These are phyloP conservation scores for Scaptomyza montana DNA, from an alignment of 1,140 invertebrate species.

Conservation along the genomic window DNA sequence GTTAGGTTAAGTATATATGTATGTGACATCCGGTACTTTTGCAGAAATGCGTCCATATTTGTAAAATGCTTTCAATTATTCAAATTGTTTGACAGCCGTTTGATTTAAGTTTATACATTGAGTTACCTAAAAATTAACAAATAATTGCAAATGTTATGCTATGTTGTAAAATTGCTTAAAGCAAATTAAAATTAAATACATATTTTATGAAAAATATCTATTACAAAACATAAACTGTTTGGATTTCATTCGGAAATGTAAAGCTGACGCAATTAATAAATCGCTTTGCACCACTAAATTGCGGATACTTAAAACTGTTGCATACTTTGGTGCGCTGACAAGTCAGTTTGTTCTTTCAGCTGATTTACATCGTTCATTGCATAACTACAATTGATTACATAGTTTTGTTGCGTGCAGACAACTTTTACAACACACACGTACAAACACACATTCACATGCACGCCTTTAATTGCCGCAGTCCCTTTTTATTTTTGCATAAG, in stretches of 20 bases:
- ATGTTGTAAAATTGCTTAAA: too few relatives aligned
- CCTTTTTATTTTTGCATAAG: conserved; percentile 20
- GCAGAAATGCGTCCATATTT: too few relatives aligned
- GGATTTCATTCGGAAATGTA: too few relatives aligned
- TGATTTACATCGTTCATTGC: conserved; percentile 18
- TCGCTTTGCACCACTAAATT: not conserved
- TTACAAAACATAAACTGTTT: not conserved
- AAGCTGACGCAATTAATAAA: not conserved
- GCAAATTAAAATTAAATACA: too few relatives aligned
- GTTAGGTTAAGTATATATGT: too few relatives aligned
- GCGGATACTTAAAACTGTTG: conserved; percentile 21
- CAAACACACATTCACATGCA: conserved; percentile 10
- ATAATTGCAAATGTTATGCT: too few relatives aligned
- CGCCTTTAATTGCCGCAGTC: conserved; percentile 39
- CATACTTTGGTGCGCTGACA: conserved; percentile 25
- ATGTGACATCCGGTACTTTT: too few relatives aligned
- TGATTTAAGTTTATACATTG: too few relatives aligned
- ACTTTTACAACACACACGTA: conserved; percentile 17
- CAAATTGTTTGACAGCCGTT: too few relatives aligned
- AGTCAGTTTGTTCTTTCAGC: conserved; percentile 14
- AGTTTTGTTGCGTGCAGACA: conserved; percentile 36
- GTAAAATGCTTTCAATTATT: too few relatives aligned
- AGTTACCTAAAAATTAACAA: too few relatives aligned
- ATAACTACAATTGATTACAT: conserved; percentile 47
- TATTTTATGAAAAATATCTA: not conserved